Evolutionary conservation across 2,888 invertebrate genomes (phyloP).

Genomic region (Neoitamus cyanurus): DNA sequence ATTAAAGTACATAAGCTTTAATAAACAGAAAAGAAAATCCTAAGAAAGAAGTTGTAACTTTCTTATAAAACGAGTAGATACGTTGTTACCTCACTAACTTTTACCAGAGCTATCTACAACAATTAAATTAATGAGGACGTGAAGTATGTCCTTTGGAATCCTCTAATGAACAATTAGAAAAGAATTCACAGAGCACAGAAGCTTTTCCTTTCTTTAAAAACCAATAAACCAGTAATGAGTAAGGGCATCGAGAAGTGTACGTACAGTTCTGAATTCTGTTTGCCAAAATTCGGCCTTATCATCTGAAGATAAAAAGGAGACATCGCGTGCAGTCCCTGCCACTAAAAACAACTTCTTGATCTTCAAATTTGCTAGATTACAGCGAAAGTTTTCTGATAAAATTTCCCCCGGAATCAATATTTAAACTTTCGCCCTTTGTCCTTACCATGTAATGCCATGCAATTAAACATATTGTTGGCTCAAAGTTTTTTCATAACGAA

Average conservation of each 20-base stretch:
- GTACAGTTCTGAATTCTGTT: background rate
- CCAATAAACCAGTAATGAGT: background rate
- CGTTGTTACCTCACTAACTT: no score
- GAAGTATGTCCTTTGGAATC: background rate
- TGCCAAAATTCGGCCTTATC: background rate
- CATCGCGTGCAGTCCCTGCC: background rate
- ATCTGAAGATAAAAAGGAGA: background rate
- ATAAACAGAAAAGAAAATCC: no score
- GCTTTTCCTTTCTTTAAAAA: background rate
- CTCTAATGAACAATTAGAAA: background rate
- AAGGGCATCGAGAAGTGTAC: background rate
- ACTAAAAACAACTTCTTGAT: background rate
- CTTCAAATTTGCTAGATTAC: background rate
- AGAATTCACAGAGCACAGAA: background rate
- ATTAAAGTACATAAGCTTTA: no score
- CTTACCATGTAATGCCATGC: background rate
- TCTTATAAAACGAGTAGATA: no score
- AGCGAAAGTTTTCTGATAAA: background rate
- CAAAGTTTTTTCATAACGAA: background rate
- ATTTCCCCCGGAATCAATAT: background rate
- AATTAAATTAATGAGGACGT: no score
- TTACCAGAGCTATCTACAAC: no score
- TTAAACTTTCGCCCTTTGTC: background rate
- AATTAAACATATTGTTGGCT: slow-evolving; percentile 1
- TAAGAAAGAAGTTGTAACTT: no score